These are phyloP conservation scores for Sarcophaga caerulescens DNA, from an alignment of 2,888 invertebrate species.

Conservation along the genomic window DNA sequence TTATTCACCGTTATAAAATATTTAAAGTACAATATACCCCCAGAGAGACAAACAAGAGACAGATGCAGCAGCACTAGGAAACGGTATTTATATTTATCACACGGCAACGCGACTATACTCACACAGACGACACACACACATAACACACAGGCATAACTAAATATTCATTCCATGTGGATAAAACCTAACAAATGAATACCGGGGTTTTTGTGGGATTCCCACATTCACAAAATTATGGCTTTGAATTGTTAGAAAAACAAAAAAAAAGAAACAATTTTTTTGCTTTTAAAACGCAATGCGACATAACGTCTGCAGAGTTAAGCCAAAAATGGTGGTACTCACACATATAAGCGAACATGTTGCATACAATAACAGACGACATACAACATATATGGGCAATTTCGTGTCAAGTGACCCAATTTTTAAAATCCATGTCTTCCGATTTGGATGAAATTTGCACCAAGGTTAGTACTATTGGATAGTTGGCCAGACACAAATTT, in stretches of 20 bases:
- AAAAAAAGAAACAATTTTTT: constrained; percentile 27
- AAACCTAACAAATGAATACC: constrained; percentile 33
- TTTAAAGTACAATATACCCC: constrained; percentile 61
- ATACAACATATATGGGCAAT: constrained; percentile 53
- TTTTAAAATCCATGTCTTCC: no score
- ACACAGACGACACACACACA: constrained; percentile 21
- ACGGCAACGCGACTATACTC: background rate
- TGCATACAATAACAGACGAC: constrained; percentile 72
- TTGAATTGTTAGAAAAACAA: constrained; percentile 31
- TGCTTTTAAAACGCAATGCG: constrained; percentile 49
- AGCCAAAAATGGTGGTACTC: constrained; percentile 4
- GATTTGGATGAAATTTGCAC: no score
- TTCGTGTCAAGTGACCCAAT: no score
- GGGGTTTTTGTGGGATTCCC: constrained; percentile 58
- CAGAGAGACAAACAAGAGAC: constrained; percentile 31
- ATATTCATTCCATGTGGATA: background rate
- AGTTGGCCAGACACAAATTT: no score
- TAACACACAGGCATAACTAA: background rate
- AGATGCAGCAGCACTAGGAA: background rate
- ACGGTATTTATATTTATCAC: constrained; percentile 47
- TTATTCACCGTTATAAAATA: constrained; percentile 65
- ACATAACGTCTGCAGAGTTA: constrained; percentile 53
- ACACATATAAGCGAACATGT: constrained; percentile 32
- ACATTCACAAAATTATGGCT: constrained; percentile 34
- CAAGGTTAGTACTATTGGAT: no score